Evolutionary conservation across 1,140 invertebrate species (phyloP).

Genomic region (Adoxophyes honmai): DNA sequence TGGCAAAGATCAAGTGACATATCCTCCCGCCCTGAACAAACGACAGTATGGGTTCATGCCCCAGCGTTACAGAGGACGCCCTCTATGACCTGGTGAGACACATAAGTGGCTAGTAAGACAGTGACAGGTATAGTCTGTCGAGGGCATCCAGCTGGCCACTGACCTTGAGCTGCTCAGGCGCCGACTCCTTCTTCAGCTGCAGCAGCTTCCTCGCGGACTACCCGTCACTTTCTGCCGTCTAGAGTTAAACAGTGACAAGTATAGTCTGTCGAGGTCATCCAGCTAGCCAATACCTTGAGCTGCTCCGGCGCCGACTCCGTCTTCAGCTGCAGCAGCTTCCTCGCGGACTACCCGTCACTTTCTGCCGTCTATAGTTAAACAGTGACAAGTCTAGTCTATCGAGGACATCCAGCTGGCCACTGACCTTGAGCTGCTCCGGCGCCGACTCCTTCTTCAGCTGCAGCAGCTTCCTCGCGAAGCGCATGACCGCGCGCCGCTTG

Average conservation of each 20-base stretch:
- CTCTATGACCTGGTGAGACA: too few species aligned
- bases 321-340: slow-evolving; percentile 87
- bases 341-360: slow-evolving; percentile 92
- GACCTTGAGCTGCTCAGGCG: slow-evolving; percentile 88
- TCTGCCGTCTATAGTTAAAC: too few species aligned
- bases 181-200: slow-evolving; percentile 88
- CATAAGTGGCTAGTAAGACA: too few species aligned
- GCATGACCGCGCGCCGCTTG: slow-evolving; percentile 92
- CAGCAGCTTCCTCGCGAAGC: slow-evolving; percentile 89
- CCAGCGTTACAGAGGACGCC: too few species aligned
- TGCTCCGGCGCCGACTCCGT: slow-evolving; percentile 88
- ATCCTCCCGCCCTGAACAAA: neutral
- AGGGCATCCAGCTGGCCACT: slow-evolving; percentile 12
- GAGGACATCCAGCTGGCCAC: too few species aligned
- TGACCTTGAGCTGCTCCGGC: slow-evolving; percentile 87
- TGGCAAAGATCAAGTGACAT: slow-evolving; percentile 15
- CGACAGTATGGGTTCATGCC: slow-evolving; percentile 17
- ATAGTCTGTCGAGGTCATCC: slow-evolving; percentile 96
- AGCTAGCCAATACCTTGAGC: slow-evolving; percentile 89
- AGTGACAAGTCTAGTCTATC: too few species aligned
- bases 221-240: slow-evolving; percentile 91
- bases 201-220: slow-evolving; percentile 90
- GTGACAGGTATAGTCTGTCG: too few species aligned
- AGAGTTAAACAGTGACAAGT: too few species aligned
- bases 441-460: slow-evolving; percentile 88